Base-by-base conservation (phyloP, 2,888 invertebrate species). In the Drosophila borealis region DNA sequence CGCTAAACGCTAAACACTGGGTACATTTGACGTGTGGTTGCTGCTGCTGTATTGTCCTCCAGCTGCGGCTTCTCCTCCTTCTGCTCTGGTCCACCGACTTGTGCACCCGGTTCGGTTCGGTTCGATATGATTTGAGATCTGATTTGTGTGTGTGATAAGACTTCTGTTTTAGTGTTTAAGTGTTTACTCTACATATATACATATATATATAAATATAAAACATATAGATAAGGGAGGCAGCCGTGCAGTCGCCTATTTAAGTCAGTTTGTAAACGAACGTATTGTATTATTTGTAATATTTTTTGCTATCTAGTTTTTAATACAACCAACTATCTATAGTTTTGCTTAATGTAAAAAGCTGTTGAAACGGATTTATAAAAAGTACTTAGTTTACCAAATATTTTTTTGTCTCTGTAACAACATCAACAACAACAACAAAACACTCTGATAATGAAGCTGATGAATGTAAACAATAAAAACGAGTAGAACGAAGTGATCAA, bases 321-420 rank as follows among this genome's bases (percentile, higher is more conserved):
- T 41, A 21, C 70, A 78, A 70, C 63, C 45, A 66, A 57, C 34
- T 59, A 78, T 68, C 45, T 78, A 66, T 69, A 81, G 70, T 67
- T 51, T 76, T 77, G 80, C 83, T 78, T 84, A 67, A 61, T 70
- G 64, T 74, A 62, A 73, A 77, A 79, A 86, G 81, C 87, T 83
- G 45, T 62, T 70, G 64, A 88, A 88, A 79, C 81, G 77, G 87
- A 87, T 86, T 85, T 88, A 88, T 86, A 86, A 86, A 86, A 86
- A 86, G 85, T 86, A 86, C 85, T 81, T 86, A 86, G 76, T 88
- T 86, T 86, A 86, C 89, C 89, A 88, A 86, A 86, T 80, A 86
- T 74, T 69, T 70, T 65, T 78, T 68, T 86, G 70, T 80, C 75
- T 82, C 83, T 84, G 80, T 86, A 72, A 53, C 54, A 70, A 48